Base-by-base conservation (phyloP, 2,888 invertebrate genomes). In the Periphyllus acericola region DNA sequence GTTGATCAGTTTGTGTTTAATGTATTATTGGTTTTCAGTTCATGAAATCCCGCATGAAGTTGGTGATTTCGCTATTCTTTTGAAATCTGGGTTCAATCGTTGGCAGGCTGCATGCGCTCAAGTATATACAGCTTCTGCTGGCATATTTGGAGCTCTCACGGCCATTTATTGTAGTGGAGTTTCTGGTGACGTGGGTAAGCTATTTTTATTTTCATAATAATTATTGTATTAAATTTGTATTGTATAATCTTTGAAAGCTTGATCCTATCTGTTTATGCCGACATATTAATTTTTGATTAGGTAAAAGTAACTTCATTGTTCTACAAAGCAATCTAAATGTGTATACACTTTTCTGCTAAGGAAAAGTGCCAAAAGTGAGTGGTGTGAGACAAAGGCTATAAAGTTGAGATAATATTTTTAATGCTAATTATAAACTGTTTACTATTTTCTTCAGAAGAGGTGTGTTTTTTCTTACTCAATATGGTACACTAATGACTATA, bases 21-120 rank as follows among this genome's bases (percentile, higher is more conserved):
- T 68, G 14, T 46, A 17, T 72, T 71, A n/a, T 46, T 72, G 60
- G 1, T 34, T 60, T 83, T 60, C 66, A 92, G 95, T 99, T 46
- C 99, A 99, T 91, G 99, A 99, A 92, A 97, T 99, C 89, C 99
- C 99, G 0, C 99, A 99, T 91, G 99, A 99, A 92, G 96, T 99
- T n/a, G 98, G 98, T 0, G 99, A 99, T 92, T 99, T 99, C 92
- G 99, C 99, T 25, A 99, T 99, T 90, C 92, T 99, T 68, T 93
- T 99, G 88, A 95, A 94, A 90, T 96, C 97, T 78, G 99, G 99
- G 0, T 99, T 99, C 92, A 95, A 95, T 86, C 93, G 98, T 90
- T 97, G 97, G 96, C 96, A 96, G 91, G 99, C 99, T 1, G 98
- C 98, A 4, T 96, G 96, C 91, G 98, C 98, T 29, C 99, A 99